Percentiles rank a stretch among this genome's conserved stretches.
phyloP scores from a whole-genome alignment of 2,797 vertebrate genomes.

The Glyptemys insculpta region DNA sequence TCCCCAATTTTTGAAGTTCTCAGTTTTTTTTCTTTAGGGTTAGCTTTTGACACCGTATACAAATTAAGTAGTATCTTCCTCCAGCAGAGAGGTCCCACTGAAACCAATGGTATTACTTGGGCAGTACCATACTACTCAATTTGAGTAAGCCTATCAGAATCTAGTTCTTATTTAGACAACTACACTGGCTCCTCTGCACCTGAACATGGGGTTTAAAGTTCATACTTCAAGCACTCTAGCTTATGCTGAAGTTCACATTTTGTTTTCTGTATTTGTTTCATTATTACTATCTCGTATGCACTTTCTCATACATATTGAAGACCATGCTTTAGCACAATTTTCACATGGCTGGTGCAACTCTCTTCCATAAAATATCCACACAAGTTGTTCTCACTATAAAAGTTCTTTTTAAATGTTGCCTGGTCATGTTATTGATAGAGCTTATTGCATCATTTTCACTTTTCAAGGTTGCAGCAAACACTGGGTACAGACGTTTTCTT shows the following conservation, averaged over 20 bases:
- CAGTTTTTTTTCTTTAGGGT: not conserved
- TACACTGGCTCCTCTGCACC: not conserved
- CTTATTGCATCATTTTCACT: not conserved
- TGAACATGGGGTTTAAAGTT: not conserved
- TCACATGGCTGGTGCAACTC: not conserved
- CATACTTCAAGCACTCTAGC: accelerated
- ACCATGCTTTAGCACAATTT: not conserved
- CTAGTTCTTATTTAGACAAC: not conserved
- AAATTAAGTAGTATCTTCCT: not conserved
- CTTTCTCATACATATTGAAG: not conserved
- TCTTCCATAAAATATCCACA: not conserved
- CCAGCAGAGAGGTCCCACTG: not conserved
- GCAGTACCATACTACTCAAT: not conserved
- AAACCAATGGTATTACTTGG: not conserved
- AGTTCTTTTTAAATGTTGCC: not conserved
- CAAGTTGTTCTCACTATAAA: not conserved
- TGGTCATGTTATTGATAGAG: not conserved
- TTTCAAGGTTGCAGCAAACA: not conserved
- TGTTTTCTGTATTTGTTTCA: not conserved
- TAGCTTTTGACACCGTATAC: not conserved
- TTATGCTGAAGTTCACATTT: not conserved
- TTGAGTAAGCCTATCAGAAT: not conserved
- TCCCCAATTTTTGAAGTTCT: not conserved
- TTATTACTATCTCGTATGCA: not conserved
- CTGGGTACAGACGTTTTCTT: not conserved